Base-by-base conservation (phyloP, 64 coral and sea anemone species). In the Montipora sp. region DNA sequence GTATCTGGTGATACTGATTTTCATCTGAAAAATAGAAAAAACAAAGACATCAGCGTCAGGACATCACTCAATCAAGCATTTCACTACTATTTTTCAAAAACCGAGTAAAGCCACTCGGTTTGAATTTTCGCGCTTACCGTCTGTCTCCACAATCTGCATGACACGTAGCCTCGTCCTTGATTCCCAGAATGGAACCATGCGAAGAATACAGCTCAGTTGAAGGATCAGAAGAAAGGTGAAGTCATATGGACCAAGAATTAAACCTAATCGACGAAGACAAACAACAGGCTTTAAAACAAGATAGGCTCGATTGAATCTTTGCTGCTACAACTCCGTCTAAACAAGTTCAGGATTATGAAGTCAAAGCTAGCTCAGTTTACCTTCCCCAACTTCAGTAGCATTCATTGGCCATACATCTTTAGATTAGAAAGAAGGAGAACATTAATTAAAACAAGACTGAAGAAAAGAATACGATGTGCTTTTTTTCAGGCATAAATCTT, bases 161-260 rank as follows among this genome's bases (percentile, higher is more conserved):
- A 98, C 87, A 47, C 96, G 80, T n/a, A 98, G 73, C 20, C 89
- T 93, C 7, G 96, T 93, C 55, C 89, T 86, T 75, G 15, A 93
- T 57, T 98, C 96, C 96, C 96, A 98, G 77, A 95, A 98, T 77
- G 93, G 96, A 6, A 98, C 96, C 96, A 98, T 98, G 65, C 95
- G 90, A 4, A 98, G 81, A 73, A 98, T 83, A 84, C 96, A 98
- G 20, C 96, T 98, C 75, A 98, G 44, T 63, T 98, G 96, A 4
- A 98, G 90, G 15, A 93, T 95, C 7, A 98, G 82, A 18, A 98
- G 89, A 47, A 90, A 95, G 4, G 96, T 98, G 83, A 88, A 93
- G 88, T 98, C 96, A 88, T 89, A 98, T 14, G 96, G 85, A 73
- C 96, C 96, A 5, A 95, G 47, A 48, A 89, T 47, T 55, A 83